phyloP scores from a whole-genome alignment of 2,888 invertebrate species.

The Lithophane socia region DNA sequence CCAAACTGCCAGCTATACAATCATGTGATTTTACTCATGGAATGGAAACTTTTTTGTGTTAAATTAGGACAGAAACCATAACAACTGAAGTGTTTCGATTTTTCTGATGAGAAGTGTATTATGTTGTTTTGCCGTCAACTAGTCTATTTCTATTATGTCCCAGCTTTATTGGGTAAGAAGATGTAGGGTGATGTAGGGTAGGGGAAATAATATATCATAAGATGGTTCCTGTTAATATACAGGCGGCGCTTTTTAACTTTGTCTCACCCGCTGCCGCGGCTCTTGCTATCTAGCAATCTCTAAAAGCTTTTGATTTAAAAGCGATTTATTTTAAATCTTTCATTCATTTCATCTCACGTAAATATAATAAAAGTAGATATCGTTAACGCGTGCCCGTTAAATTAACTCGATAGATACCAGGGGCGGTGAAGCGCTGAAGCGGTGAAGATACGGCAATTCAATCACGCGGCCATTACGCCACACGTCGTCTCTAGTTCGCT shows the following conservation, averaged over 20 bases:
- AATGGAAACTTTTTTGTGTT: no score
- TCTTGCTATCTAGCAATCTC: neutral
- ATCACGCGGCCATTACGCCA: constrained; percentile 83
- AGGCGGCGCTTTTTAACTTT: neutral
- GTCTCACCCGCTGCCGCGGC: neutral
- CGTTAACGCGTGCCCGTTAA: constrained; percentile 73
- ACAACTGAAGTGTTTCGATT: no score
- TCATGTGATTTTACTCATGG: no score
- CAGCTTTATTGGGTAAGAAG: neutral
- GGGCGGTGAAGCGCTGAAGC: constrained; percentile 77
- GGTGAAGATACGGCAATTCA: constrained; percentile 84
- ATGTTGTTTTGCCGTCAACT: neutral
- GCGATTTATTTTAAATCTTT: constrained; percentile 8
- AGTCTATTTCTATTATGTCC: neutral
- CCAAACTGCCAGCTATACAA: no score
- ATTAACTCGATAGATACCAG: constrained; percentile 83
- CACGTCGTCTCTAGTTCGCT: constrained; percentile 72
- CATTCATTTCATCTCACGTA: constrained; percentile 25
- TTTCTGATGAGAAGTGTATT: no score
- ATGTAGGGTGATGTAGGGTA: no score
- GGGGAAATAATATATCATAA: no score
- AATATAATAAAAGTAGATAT: constrained; percentile 57
- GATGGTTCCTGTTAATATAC: neutral
- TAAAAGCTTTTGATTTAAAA: constrained; percentile 19
- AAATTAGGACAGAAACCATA: no score